These are phyloP conservation scores for Cyprinodon brontotheroides DNA, from an alignment of 2,113 vertebrate genomes.

Conservation along the genomic window DNA sequence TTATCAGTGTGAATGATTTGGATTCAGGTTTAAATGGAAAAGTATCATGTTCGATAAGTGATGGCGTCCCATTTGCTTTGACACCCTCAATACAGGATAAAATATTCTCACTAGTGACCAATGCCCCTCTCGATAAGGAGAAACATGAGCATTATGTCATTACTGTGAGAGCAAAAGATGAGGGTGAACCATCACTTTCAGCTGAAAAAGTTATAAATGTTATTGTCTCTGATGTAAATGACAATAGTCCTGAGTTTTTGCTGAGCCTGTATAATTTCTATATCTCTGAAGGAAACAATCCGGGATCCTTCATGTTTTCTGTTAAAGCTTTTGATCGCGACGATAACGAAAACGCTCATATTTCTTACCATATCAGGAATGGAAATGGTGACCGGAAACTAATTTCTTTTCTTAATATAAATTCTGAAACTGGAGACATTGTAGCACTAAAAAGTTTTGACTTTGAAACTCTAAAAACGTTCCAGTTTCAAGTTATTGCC, in stretches of 20 bases:
- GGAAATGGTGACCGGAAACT: not conserved
- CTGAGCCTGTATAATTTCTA: slow-evolving; percentile 44
- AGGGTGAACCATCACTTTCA: slow-evolving; percentile 40
- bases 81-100: slow-evolving; percentile 50
- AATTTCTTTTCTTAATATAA: slow-evolving; percentile 22
- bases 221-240: slow-evolving; percentile 64
- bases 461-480: slow-evolving; percentile 42
- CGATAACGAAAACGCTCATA: slow-evolving; percentile 37
- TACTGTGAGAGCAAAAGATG: slow-evolving; percentile 60
- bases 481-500: slow-evolving; percentile 28
- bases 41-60: slow-evolving; percentile 38
- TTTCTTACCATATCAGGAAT: slow-evolving; percentile 48
- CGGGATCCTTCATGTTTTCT: slow-evolving; percentile 38
- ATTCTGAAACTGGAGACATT: slow-evolving; percentile 54
- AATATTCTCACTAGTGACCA: slow-evolving; percentile 59
- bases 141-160: slow-evolving; percentile 45
- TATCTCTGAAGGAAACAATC: slow-evolving; percentile 8
- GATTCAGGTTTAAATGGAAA: slow-evolving; percentile 55
- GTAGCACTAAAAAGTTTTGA: slow-evolving; percentile 58
- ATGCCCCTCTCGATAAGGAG: slow-evolving; percentile 64
- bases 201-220: slow-evolving; percentile 47
- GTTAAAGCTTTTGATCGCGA: slow-evolving; percentile 49
- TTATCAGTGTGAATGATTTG: slow-evolving; percentile 46
- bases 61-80: slow-evolving; percentile 46
- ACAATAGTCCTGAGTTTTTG: slow-evolving; percentile 64